Evolutionary conservation across 2,888 invertebrate genomes (phyloP).

Genomic region (Xylota sylvarum): DNA sequence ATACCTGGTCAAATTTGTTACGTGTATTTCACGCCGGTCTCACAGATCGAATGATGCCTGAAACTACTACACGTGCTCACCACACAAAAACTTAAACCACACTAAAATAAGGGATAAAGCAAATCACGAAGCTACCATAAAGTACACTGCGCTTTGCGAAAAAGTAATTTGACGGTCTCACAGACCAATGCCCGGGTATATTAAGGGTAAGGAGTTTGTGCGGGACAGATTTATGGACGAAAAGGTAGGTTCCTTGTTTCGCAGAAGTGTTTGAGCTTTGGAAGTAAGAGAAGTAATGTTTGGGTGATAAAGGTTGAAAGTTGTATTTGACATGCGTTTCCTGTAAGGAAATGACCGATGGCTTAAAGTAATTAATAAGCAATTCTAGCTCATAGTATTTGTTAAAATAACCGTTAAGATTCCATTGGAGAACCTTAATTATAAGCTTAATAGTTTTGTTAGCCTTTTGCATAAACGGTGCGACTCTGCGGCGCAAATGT

Average conservation of each 20-base stretch:
- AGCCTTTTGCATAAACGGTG: neutral
- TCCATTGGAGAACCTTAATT: constrained; percentile 21
- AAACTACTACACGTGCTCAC: too few species aligned
- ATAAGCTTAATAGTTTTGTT: neutral
- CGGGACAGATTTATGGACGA: constrained; percentile 42
- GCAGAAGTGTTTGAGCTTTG: constrained; percentile 25
- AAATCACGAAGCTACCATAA: too few species aligned
- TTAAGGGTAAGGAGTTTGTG: neutral
- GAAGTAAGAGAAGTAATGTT: constrained; percentile 33
- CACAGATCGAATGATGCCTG: neutral
- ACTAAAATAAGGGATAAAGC: too few species aligned
- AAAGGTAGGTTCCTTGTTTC: constrained; percentile 57
- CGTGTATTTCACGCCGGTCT: neutral
- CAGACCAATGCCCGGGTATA: too few species aligned
- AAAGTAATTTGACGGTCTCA: too few species aligned
- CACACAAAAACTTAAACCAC: too few species aligned
- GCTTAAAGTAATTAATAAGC: too few species aligned
- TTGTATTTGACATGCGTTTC: neutral
- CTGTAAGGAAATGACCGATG: too few species aligned
- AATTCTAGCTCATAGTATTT: too few species aligned
- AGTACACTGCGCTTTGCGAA: too few species aligned
- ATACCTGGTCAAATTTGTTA: neutral
- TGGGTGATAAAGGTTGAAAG: constrained; percentile 5
- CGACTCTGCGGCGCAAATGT: too few species aligned
- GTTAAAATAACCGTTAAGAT: neutral